phyloP scores from a whole-genome alignment of 1,140 invertebrate species.

The Diorhabda elongata region DNA sequence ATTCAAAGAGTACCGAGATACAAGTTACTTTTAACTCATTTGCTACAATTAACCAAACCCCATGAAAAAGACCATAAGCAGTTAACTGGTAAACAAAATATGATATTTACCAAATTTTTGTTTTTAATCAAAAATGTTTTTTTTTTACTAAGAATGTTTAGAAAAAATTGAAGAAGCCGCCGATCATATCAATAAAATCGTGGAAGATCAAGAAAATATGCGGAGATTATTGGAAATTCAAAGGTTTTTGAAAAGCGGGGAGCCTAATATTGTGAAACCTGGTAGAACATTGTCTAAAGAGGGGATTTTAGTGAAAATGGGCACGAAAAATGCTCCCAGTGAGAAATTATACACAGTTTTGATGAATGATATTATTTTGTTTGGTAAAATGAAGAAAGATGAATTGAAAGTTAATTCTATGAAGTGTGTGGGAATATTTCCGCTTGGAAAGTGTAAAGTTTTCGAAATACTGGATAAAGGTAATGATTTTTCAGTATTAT shows the following conservation, averaged over 20 bases:
- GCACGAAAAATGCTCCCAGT: conserved; percentile 46
- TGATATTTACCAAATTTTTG: conserved; percentile 7
- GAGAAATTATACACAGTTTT: conserved; percentile 52
- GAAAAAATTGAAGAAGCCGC: conserved; percentile 64
- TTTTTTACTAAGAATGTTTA: conserved; percentile 54
- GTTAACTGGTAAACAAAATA: conserved; percentile 45
- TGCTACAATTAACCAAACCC: conserved; percentile 58
- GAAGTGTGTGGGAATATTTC: conserved; percentile 56
- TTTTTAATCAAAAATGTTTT: conserved; percentile 11
- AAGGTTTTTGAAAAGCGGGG: conserved; percentile 55
- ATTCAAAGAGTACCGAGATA: conserved; percentile 75
- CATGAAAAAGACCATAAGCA: conserved; percentile 57
- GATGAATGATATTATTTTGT: conserved; percentile 58
- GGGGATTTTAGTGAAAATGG: conserved; percentile 65
- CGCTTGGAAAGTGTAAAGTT: conserved; percentile 59
- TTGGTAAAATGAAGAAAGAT: conserved; percentile 54
- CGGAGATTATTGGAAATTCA: conserved; percentile 65
- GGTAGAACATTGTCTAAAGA: conserved; percentile 67
- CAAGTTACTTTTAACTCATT: conserved; percentile 65
- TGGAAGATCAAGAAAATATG: conserved; percentile 68
- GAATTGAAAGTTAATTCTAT: conserved; percentile 47
- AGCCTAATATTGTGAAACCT: conserved; percentile 63
- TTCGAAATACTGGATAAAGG: conserved; percentile 44
- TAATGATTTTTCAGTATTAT: too few relatives aligned
- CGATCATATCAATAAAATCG: conserved; percentile 64